These are phyloP conservation scores for Leucoptera coffeella DNA, from an alignment of 2,888 invertebrate species.

Conservation along the genomic window DNA sequence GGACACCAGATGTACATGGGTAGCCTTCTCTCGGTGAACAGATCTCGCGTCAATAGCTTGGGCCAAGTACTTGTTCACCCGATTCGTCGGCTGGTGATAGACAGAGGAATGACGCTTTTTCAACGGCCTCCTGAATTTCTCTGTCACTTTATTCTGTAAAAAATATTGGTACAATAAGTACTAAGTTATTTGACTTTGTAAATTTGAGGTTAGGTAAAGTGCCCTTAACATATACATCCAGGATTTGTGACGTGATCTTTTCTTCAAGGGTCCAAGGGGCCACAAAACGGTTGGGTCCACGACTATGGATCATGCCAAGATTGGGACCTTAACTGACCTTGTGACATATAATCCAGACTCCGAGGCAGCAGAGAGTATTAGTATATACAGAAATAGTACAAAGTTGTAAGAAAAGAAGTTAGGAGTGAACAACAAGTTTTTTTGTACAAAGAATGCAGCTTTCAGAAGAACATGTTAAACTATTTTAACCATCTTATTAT, in stretches of 20 bases:
- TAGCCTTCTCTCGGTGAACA: conserved; percentile 84
- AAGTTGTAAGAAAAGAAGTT: conserved; percentile 8
- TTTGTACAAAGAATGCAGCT: too few species aligned
- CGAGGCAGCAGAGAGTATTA: conserved; percentile 50
- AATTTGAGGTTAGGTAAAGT: too few species aligned
- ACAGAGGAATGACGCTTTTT: conserved; percentile 83
- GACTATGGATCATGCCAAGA: conserved; percentile 43
- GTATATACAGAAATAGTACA: conserved; percentile 27
- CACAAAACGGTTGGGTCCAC: conserved; percentile 25
- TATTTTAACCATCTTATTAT: too few species aligned
- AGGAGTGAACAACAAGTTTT: too few species aligned
- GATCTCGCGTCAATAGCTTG: conserved; percentile 88
- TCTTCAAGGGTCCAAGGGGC: conserved; percentile 10
- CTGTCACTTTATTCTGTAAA: conserved; percentile 76
- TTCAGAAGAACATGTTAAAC: too few species aligned
- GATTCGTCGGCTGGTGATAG: conserved; percentile 83
- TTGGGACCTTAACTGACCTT: conserved; percentile 40
- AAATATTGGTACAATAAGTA: conserved; percentile 10
- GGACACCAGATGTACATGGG: conserved; percentile 80
- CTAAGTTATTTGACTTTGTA: too few species aligned
- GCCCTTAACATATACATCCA: neutral
- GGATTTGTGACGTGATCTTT: neutral
- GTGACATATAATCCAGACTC: conserved; percentile 40
- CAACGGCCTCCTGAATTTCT: conserved; percentile 81
- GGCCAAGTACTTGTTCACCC: conserved; percentile 87